Evolutionary conservation across 2,797 vertebrate species (phyloP).

Genomic region (Rhadinocentrus ornatus): DNA sequence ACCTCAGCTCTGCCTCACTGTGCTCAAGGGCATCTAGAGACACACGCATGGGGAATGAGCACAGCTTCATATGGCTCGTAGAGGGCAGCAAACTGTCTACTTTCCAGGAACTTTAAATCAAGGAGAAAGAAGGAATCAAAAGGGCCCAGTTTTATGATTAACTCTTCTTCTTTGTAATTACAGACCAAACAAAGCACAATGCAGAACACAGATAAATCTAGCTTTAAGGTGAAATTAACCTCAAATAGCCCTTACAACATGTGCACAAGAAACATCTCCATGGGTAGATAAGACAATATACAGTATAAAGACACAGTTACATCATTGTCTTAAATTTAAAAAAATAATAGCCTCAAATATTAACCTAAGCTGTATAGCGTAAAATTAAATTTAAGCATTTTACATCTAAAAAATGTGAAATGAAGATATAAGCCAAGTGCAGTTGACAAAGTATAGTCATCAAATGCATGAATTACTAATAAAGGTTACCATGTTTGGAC

Average conservation of each 20-base stretch:
- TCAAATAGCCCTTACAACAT: not conserved
- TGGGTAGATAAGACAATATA: not conserved
- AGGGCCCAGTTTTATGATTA: conserved; percentile 25
- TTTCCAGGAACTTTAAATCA: conserved; percentile 25
- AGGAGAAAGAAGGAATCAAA: conserved; percentile 28
- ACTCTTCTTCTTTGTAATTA: conserved; percentile 21
- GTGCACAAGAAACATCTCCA: not conserved
- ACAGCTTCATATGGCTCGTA: conserved; percentile 20
- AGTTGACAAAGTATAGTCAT: not conserved
- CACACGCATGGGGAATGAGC: conserved; percentile 37
- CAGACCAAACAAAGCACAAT: conserved; percentile 8
- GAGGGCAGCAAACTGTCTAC: conserved; percentile 32
- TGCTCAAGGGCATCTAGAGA: conserved; percentile 77
- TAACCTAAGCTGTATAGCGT: not conserved
- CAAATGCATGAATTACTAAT: not conserved
- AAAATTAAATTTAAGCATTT: not conserved
- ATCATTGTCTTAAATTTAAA: too few species aligned
- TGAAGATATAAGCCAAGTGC: not conserved
- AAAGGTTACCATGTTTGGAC: not conserved
- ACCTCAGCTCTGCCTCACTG: conserved; percentile 51
- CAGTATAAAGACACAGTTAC: too few species aligned
- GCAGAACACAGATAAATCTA: not conserved
- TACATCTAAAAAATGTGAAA: not conserved
- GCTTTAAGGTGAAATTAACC: conserved; percentile 1
- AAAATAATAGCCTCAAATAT: too few species aligned